A percentile compares a stretch with the other conserved stretches of the same genome.
These are phyloP conservation scores for Atractosteus spatula DNA, from an alignment of 2,113 vertebrate genomes.

Conservation along the genomic window DNA sequence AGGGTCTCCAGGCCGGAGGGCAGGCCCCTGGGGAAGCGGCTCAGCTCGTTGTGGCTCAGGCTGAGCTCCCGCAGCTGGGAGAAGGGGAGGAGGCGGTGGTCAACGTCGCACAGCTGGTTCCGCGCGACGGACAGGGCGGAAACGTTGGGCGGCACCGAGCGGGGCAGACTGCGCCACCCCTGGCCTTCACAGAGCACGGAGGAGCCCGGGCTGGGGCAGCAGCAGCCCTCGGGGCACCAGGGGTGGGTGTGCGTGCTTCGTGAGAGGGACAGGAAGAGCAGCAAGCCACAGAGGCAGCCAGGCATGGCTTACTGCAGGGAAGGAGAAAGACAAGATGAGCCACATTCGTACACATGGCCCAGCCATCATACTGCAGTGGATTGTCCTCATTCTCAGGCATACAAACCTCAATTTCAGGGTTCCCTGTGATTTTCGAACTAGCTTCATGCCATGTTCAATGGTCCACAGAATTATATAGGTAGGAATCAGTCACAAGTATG, in stretches of 20 bases:
- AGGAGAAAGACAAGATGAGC: constrained; percentile 3
- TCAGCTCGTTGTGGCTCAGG: constrained; percentile 63
- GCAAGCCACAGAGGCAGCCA: constrained; percentile 46
- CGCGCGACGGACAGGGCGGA: constrained; percentile 60
- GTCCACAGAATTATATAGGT: no score
- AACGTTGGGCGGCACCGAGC: constrained; percentile 55
- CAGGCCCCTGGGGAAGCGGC: constrained; percentile 64
- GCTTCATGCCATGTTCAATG: not conserved
- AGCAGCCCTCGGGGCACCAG: constrained; percentile 65
- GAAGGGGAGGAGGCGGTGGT: constrained; percentile 58
- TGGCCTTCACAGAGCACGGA: constrained; percentile 66
- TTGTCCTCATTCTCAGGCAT: not conserved
- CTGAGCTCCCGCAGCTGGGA: constrained; percentile 64
- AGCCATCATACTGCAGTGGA: not conserved
- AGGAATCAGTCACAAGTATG: no score
- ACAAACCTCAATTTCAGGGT: no score
- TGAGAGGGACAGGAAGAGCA: constrained; percentile 50
- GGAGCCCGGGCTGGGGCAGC: constrained; percentile 53
- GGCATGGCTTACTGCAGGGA: constrained; percentile 60
- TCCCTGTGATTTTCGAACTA: not conserved
- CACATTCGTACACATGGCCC: not conserved
- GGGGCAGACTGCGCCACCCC: constrained; percentile 61
- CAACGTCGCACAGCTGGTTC: constrained; percentile 67
- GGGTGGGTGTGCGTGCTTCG: constrained; percentile 28
- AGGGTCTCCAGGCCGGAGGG: constrained; percentile 66